Conservation (phyloP, 2,797 vertebrate species). For the Lepilemur ruficaudatus region DNA sequence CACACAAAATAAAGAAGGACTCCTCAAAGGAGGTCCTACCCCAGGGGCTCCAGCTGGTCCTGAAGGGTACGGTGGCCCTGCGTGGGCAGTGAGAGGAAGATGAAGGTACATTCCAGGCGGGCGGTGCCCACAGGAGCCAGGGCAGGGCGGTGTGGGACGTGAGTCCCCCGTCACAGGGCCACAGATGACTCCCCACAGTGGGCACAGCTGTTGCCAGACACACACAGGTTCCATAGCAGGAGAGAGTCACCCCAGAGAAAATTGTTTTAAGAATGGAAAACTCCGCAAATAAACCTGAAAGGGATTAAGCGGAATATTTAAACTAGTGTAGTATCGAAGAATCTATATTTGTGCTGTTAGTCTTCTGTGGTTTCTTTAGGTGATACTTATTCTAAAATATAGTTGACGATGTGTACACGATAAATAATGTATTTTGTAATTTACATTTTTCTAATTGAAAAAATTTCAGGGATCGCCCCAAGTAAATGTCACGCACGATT, state of each 20-base stretch:
- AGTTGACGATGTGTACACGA: no score
- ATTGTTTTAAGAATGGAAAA: no score
- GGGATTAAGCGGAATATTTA: rapidly evolving
- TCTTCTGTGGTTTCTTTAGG: not conserved
- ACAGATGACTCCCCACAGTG: rapidly evolving
- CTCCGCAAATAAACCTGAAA: rapidly evolving
- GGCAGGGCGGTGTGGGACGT: not conserved
- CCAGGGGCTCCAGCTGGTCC: not conserved
- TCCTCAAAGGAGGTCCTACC: not conserved
- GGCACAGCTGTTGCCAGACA: not conserved
- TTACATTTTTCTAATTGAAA: constrained; percentile 34
- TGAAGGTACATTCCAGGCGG: rapidly evolving
- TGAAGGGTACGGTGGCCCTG: not conserved
- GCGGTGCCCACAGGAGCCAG: rapidly evolving
- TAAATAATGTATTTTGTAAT: not conserved
- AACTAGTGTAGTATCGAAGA: rapidly evolving
- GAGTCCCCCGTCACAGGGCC: not conserved
- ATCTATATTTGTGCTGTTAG: not conserved
- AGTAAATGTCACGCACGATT: not conserved
- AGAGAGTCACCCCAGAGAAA: not conserved
- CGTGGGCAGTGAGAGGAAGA: not conserved
- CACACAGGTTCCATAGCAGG: rapidly evolving
- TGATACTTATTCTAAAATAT: not conserved
- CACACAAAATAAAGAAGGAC: not conserved
- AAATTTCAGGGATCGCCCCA: not conserved